These are phyloP conservation scores for Paraplagusia blochii DNA, from an alignment of 2,113 vertebrate genomes.

Conservation along the genomic window DNA sequence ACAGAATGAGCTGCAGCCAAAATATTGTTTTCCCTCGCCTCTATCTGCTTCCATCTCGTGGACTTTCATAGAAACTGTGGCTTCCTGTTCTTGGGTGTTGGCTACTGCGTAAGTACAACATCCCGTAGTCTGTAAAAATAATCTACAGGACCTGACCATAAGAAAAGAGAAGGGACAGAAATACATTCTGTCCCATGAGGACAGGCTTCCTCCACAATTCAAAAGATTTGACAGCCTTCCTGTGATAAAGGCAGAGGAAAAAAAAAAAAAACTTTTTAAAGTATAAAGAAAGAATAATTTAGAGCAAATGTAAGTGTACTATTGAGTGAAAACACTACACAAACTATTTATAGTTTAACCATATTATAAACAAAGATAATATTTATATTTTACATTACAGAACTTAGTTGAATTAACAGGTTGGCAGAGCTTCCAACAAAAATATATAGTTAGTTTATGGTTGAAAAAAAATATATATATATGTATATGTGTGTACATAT, in stretches of 20 bases:
- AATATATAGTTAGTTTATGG: too few relatives aligned
- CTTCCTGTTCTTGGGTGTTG: conserved; percentile 91
- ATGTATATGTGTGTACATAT: too few relatives aligned
- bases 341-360: too few relatives aligned
- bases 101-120: conserved; percentile 69
- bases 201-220: conserved; percentile 57
- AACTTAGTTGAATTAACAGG: too few relatives aligned
- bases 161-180: conserved; percentile 65
- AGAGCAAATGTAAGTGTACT: too few relatives aligned
- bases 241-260: conserved; percentile 39
- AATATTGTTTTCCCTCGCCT: conserved; percentile 76
- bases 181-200: conserved; percentile 65
- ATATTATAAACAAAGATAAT: too few relatives aligned
- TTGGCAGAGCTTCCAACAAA: too few relatives aligned
- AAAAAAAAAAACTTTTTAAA: conserved; percentile 9
- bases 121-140: conserved; percentile 88
- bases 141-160: conserved; percentile 80
- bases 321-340: too few relatives aligned
- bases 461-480: too few relatives aligned
- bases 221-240: conserved; percentile 53
- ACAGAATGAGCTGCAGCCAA: conserved; percentile 72
- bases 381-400: too few relatives aligned
- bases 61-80: conserved; percentile 82
- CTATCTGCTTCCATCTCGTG: conserved; percentile 86
- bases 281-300: background rate